A percentile compares a stretch with the other conserved stretches of the same genome.
Evolutionary conservation across 2,797 vertebrate species (phyloP).

Genomic region (Anas bernieri): DNA sequence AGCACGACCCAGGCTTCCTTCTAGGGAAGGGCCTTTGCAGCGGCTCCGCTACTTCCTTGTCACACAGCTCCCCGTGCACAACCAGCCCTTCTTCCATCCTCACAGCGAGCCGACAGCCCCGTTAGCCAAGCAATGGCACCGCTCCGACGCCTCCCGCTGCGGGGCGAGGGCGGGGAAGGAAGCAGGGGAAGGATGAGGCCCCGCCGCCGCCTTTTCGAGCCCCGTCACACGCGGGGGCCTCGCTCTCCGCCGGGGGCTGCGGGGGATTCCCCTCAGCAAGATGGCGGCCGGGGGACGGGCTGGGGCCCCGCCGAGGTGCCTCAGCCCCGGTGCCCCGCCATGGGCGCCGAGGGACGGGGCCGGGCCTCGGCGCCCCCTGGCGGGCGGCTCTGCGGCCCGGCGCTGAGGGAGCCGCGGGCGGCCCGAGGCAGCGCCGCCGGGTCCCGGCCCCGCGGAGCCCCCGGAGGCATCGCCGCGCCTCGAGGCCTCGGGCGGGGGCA

Average conservation of each 20-base stretch:
- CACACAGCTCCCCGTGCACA: accelerated
- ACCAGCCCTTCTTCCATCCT: background rate
- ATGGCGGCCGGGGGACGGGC: too few species aligned
- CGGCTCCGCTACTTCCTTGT: background rate
- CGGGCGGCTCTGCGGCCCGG: background rate
- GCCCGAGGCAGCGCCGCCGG: background rate
- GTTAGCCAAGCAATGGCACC: accelerated
- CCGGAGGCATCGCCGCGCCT: background rate
- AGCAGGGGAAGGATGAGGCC: too few species aligned
- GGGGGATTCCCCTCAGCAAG: background rate
- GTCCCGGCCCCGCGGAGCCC: background rate
- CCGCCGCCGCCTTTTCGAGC: background rate
- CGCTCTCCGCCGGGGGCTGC: background rate
- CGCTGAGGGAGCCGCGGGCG: background rate
- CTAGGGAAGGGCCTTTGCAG: background rate
- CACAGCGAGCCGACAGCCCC: background rate
- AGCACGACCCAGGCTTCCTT: accelerated
- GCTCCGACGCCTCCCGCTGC: background rate
- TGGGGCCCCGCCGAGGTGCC: background rate
- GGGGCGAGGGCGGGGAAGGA: background rate
- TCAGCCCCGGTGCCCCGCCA: too few species aligned
- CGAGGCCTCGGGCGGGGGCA: too few species aligned
- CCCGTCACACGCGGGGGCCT: background rate
- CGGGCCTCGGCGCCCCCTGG: background rate
- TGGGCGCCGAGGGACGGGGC: too few species aligned